Evolutionary conservation across 2,888 invertebrate species (phyloP), one percentile per base, ranked within the genome.

Genomic region (Leistus spinibarbis): DNA sequence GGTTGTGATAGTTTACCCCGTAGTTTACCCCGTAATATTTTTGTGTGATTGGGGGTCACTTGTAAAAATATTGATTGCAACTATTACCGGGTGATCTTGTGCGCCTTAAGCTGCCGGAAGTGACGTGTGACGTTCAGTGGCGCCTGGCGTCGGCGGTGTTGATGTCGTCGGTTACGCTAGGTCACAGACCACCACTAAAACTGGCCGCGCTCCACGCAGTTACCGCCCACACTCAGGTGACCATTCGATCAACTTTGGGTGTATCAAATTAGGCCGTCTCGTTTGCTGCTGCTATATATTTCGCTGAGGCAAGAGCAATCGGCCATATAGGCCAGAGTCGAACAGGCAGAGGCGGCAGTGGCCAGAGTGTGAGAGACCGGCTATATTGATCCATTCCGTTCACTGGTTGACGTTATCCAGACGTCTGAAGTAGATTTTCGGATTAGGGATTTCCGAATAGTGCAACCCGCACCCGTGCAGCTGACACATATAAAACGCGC

Each of bases 231-330:
- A 76, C 77, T 76, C 77, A 76, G 72, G 77, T 76, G 77, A 77
- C 67, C 77, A 76, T 70, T 76, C 75, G 64, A 71, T 77, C 69
- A 76, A 76, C 76, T 76, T 77, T 76, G 68, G 77, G 76, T 76
- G 77, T 77, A 77, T 77, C 77, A 76, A 77, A 77, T 77, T 77
- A 77, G 73, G 76, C 76, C 76, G 76, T 76, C 56, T 76, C 76
- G 69, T 72, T 40, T 40, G 7, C 40, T 40, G 40, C 40, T 40
- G 74, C 40, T 40, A 40, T 40, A 40, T 40, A 40, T 40, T 1
- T 40, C 3, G 40, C 40, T 40, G 40, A 40, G 40, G 40, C 40
- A 40, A 40, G 13, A 40, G 40, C 40, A 40, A 40, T 40, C 7
- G 27, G 5, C 27, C 27, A 27, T 27, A 27, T 27, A 27, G 40